Base-by-base conservation (phyloP, 2,113 vertebrate genomes). In the Serinus canaria region DNA sequence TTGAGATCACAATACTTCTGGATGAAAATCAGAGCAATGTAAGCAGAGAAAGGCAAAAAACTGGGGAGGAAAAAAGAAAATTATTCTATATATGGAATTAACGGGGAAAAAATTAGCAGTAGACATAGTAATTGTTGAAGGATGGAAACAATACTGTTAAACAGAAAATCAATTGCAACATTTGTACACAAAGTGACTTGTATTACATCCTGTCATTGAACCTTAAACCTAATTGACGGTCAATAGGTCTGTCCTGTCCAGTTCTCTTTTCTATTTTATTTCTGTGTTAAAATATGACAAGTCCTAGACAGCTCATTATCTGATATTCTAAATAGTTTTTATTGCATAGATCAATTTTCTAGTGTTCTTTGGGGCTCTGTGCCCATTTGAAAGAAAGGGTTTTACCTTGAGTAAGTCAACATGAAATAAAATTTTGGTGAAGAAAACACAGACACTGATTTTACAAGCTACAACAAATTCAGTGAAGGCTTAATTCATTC, bases 161-260 rank as follows among this genome's bases (percentile, higher is more conserved):
- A 93, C 27, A 81, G 88, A 93, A 94, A 93, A 94, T 92, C 88
- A 81, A 92, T 94, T 9, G 14, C 50, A 92, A 88, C 72, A 67
- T 94, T 95, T 92, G 46, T 96, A 92, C 75, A 93, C 68, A 80
- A 67, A 92, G 43, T 77, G 50, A 90, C 14, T 91, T 75, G 50
- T 50, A 74, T 73, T 93, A 15, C 37, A 83, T 77, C 46, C 33
- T 93, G 68, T 43, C 85, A 90, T 41, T 88, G 83, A 88, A 90
- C 18, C 55, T 60, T 77, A 95, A 86, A 70, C 20, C 15, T 81
- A 93, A 88, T 59, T 86, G 94, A 41, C 59, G 70, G 15, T 83
- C 13, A 59, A 39, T 41, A 82, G 14, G 3, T 79, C 75, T 80
- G 31, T 62, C 39, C 27, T 77, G 84, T 88, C 37, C 39, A 58